Conservation (phyloP, 2,888 invertebrate species). For the Archaeoteleia sp. region DNA sequence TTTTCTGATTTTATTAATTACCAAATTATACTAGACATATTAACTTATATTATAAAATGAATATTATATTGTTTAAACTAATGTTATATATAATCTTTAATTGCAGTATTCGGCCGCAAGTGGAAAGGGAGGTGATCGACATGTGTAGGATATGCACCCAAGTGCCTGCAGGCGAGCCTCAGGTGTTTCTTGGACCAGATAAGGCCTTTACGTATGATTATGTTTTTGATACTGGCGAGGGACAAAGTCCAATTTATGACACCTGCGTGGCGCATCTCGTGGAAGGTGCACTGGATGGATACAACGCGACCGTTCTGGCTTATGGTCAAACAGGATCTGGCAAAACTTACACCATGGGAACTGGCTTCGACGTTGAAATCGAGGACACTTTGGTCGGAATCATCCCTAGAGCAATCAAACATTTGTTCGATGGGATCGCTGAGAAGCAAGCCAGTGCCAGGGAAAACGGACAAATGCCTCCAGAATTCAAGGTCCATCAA, state of each 20-base stretch:
- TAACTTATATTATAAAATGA: no score
- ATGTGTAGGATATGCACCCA: constrained; percentile 95
- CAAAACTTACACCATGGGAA: constrained; percentile 99
- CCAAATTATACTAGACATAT: no score
- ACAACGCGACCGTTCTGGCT: constrained; percentile 98
- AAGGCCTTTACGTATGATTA: constrained; percentile 97
- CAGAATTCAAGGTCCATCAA: constrained; percentile 81
- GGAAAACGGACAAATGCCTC: constrained; percentile 82
- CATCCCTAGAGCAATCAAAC: constrained; percentile 95
- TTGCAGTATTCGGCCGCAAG: constrained; percentile 94
- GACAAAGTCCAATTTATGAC: constrained; percentile 87
- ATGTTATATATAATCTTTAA: constrained; percentile 48
- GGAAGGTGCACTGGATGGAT: constrained; percentile 94
- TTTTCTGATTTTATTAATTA: no score
- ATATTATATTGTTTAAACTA: no score
- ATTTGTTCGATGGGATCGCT: constrained; percentile 91
- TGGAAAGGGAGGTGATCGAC: constrained; percentile 93
- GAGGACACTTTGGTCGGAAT: constrained; percentile 81
- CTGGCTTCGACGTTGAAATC: constrained; percentile 88
- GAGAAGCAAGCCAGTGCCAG: constrained; percentile 76
- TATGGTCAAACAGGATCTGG: constrained; percentile 93
- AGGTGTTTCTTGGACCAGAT: constrained; percentile 93
- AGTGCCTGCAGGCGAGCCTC: constrained; percentile 86
- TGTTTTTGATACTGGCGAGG: constrained; percentile 89
- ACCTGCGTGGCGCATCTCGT: constrained; percentile 90